Base-by-base conservation (phyloP, 2,797 vertebrate genomes). In the Chrysocyon brachyurus region DNA sequence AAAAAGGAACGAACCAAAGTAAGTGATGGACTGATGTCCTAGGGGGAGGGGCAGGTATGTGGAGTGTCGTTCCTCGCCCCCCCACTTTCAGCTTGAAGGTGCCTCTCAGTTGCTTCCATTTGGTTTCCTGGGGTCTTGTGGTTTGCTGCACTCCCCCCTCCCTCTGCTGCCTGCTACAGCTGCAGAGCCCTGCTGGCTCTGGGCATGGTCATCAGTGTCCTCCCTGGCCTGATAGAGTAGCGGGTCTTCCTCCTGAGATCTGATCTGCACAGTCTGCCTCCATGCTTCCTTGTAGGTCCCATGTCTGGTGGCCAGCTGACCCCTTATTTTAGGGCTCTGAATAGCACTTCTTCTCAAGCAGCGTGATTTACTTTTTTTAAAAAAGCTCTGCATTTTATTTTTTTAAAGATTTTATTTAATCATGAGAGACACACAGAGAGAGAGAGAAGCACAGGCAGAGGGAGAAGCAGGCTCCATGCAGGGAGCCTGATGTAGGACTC, bases 1-100 rank as follows among this genome's bases (percentile, higher is more conserved):
- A 99, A 99, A 98, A 99, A 99, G 97, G 99, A 99, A 68, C 98
- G 99, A 92, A 99, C 99, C 33, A 99, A 99, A 99, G 99, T 99
- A 98, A 98, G 98, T 96, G 2, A 14, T 21, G 21, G 54, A 9
- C 36, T 12, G 11, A 7, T 46, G 56, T 68, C 68, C 36, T 6
- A 40, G 82, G 22, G 12, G 28, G 7, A 21, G 12, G 49, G 59
- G 36, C 57, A n/a, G n/a, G 59, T 11, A 6, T 28, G n/a, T 24
- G 21, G 75, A 36, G 63, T 1, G 0, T 49, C 4, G 7, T 75
- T 75, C 16, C 40, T 22, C 59, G 11, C 3, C 33, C 40, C 72
- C 72, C 46, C 24, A 17, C 73, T 46, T 19, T 59, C 40, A 16
- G 78, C 73, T 87, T 54, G 26, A 49, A 77, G n/a, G 73, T 3